phyloP scores from a whole-genome alignment of 2,888 invertebrate genomes.

The Phrixothrix hirtus region DNA sequence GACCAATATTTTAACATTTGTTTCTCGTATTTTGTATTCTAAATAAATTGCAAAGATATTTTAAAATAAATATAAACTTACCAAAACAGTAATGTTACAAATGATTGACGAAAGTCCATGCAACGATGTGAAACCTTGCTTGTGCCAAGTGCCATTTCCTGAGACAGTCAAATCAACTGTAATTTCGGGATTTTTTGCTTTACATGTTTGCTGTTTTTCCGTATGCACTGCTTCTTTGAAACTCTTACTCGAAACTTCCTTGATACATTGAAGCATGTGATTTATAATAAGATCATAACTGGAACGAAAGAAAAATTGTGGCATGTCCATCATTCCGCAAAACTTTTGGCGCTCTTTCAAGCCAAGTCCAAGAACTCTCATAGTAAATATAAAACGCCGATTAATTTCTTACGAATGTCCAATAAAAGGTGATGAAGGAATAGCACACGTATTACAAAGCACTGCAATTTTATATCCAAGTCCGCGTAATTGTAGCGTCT shows the following conservation, averaged over 20 bases:
- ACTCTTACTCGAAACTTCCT: slow-evolving; percentile 9
- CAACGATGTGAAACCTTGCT: slow-evolving; percentile 22
- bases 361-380: slow-evolving; percentile 30
- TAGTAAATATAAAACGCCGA: slow-evolving; percentile 26
- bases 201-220: slow-evolving; percentile 16
- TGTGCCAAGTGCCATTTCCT: slow-evolving; percentile 14
- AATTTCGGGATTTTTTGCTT: background rate
- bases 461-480: slow-evolving; percentile 24
- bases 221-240: slow-evolving; percentile 21
- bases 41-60: too few relatives aligned
- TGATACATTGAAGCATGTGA: slow-evolving; percentile 11
- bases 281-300: slow-evolving; percentile 17
- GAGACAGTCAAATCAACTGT: slow-evolving; percentile 20
- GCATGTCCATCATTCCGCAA: slow-evolving; percentile 34
- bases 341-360: slow-evolving; percentile 22
- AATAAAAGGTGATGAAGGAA: slow-evolving; percentile 14
- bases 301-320: slow-evolving; percentile 13
- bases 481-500: slow-evolving; percentile 14
- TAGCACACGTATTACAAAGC: slow-evolving; percentile 17
- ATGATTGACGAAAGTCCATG: slow-evolving; percentile 29
- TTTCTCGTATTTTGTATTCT: too few relatives aligned
- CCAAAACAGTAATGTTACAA: too few relatives aligned
- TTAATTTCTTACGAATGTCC: slow-evolving; percentile 27
- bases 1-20: too few relatives aligned
- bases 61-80: too few relatives aligned